phyloP scores from a whole-genome alignment of 2,113 vertebrate species.

The Macrotus californicus region DNA sequence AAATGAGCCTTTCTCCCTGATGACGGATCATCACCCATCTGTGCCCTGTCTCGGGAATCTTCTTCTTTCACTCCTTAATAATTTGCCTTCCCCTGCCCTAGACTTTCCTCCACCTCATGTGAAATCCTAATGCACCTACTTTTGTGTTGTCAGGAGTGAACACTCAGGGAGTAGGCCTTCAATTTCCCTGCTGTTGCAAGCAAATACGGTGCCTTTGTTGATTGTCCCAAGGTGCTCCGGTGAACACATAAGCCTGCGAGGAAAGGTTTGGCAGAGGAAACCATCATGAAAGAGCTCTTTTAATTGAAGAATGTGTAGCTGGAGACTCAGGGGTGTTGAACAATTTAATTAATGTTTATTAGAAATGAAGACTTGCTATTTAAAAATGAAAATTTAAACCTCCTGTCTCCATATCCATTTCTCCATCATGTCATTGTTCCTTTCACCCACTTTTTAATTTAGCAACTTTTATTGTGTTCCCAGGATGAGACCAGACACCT shows the following conservation, averaged over 20 bases:
- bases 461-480: background rate
- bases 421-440: background rate
- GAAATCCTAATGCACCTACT: background rate
- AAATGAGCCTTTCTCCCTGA: background rate
- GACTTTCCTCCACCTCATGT: background rate
- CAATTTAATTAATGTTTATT: conserved; percentile 48
- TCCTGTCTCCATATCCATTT: background rate
- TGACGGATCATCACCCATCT: background rate
- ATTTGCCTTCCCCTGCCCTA: background rate
- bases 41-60: background rate
- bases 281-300: background rate
- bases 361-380: conserved; percentile 44
- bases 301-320: conserved; percentile 19
- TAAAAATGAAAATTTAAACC: conserved; percentile 38
- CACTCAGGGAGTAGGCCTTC: background rate
- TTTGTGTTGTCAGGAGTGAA: background rate
- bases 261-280: background rate
- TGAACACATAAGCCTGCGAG: background rate
- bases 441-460: background rate
- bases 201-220: background rate
- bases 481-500: background rate
- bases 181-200: background rate
- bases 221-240: background rate
- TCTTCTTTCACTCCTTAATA: background rate
- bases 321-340: conserved; percentile 31